Percentiles rank a stretch among this genome's conserved stretches.
Evolutionary conservation across 2,797 vertebrate genomes (phyloP).

Genomic region (Rallus crepitans): DNA sequence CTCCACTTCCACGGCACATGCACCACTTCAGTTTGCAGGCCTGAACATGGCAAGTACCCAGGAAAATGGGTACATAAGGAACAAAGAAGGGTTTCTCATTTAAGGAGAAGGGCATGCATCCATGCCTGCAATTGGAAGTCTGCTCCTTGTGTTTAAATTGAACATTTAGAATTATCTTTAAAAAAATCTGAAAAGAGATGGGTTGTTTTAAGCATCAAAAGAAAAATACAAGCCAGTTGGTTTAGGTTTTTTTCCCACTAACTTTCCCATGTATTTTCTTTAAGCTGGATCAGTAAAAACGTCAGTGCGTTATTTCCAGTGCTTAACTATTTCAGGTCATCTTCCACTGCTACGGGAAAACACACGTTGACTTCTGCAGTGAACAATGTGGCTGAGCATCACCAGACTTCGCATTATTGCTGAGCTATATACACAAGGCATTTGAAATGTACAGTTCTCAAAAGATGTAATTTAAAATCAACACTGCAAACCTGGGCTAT

Average conservation of each 20-base stretch:
- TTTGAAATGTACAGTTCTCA: conserved; percentile 50
- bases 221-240: not conserved
- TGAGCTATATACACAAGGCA: conserved; percentile 55
- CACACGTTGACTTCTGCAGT: conserved; percentile 24
- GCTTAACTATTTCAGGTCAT: conserved; percentile 13
- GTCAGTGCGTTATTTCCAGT: not conserved
- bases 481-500: conserved; percentile 5
- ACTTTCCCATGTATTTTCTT: not conserved
- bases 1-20: fast-evolving
- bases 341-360: not conserved
- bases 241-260: not conserved
- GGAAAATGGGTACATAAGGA: not conserved
- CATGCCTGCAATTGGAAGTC: conserved; percentile 1
- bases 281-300: not conserved
- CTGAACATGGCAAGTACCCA: not conserved
- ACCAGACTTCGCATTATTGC: conserved; percentile 31
- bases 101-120: not conserved
- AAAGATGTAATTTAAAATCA: conserved; percentile 32
- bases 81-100: not conserved
- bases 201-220: conserved; percentile 10
- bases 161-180: not conserved
- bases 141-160: not conserved
- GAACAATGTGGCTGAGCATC: not conserved
- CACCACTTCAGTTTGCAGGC: not conserved
- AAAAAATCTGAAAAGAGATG: not conserved